Base-by-base conservation (phyloP, 2,888 invertebrate species). In the Malthinus seriepunctatus region DNA sequence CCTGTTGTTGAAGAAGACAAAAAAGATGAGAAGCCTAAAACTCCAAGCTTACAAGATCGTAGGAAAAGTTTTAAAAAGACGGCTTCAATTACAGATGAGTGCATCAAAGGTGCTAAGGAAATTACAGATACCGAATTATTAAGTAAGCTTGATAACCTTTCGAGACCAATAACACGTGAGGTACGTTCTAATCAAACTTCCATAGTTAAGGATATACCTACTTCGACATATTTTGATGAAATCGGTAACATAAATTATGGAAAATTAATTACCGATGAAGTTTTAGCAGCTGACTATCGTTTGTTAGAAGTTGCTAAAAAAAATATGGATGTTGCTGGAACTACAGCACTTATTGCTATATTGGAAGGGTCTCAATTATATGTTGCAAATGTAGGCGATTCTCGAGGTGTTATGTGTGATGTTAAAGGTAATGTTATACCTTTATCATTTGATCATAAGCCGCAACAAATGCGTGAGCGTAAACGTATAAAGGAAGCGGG, bases 381-480 rank as follows among this genome's bases (percentile, higher is more conserved):
- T 64, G 95, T 97, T 23, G 97, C 96, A 9, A 97, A 97, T 83
- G 96, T 97, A 15, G 97, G 97, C 3, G 97, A 97, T 78, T 97
- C 97, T 0, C 83, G 97, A 64, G 97, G 95, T 31, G 96, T 97
- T 0, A 93, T 97, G 90, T 96, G 95, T 78, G 95, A 96, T 78
- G 85, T 85, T 46, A 87, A 89, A 72, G 95, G 95, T 34, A 91
- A 91, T 76, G 93, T 92, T 0, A 93, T 95, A 68, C 95, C 94
- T 9, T 81, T 97, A 6, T 96, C 97, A 1, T 94, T 93, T 78
- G 97, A 97, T 79, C 97, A 97, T 77, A 97, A 97, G 81, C 97
- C 97, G 35, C 93, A 95, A 75, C 93, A 95, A 85, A 93, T 94
- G 82, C 86, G 94, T 68, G 97, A 97, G 81, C 87, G 90, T 56